phyloP scores from a whole-genome alignment of 1,140 invertebrate species.

The Potamilus streckersoni region DNA sequence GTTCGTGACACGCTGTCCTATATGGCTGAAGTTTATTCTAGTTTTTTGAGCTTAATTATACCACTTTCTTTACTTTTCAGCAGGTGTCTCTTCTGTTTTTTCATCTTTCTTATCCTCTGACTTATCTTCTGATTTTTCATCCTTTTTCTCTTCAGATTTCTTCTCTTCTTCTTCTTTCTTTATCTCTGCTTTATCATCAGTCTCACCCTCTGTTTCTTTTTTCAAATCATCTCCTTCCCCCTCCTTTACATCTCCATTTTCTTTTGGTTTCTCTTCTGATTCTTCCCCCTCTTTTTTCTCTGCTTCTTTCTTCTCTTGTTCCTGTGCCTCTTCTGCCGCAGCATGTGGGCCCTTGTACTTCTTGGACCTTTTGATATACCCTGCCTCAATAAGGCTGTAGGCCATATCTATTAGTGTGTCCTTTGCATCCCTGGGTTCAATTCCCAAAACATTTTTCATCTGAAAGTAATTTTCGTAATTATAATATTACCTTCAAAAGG shows the following conservation, averaged over 20 bases:
- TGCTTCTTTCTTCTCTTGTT: conserved; percentile 16
- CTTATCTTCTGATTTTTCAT: too few relatives aligned
- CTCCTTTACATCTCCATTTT: conserved; percentile 44
- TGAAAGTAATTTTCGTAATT: conserved; percentile 30
- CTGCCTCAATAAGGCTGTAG: conserved; percentile 69
- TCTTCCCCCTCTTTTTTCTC: conserved; percentile 32
- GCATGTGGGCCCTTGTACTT: conserved; percentile 60
- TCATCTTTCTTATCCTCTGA: too few relatives aligned
- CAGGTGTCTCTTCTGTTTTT: too few relatives aligned
- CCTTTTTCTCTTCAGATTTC: conserved; percentile 3
- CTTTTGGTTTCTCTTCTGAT: conserved; percentile 40
- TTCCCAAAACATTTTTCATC: conserved; percentile 67
- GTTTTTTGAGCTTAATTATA: too few relatives aligned
- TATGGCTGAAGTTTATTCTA: too few relatives aligned
- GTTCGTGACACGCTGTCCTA: too few relatives aligned
- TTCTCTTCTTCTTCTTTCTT: conserved; percentile 21
- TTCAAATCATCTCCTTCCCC: conserved; percentile 31
- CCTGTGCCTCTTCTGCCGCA: conserved; percentile 15
- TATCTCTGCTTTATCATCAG: conserved; percentile 37
- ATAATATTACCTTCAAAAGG: too few relatives aligned
- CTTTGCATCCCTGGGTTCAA: conserved; percentile 63
- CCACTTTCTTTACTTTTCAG: too few relatives aligned
- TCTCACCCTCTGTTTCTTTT: conserved; percentile 30
- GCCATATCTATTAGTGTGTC: conserved; percentile 70
- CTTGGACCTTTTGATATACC: conserved; percentile 68